A percentile compares a stretch with the other conserved stretches of the same genome.
Conservation (phyloP, 2,888 invertebrate species). For the Ryuthela nishihirai region DNA sequence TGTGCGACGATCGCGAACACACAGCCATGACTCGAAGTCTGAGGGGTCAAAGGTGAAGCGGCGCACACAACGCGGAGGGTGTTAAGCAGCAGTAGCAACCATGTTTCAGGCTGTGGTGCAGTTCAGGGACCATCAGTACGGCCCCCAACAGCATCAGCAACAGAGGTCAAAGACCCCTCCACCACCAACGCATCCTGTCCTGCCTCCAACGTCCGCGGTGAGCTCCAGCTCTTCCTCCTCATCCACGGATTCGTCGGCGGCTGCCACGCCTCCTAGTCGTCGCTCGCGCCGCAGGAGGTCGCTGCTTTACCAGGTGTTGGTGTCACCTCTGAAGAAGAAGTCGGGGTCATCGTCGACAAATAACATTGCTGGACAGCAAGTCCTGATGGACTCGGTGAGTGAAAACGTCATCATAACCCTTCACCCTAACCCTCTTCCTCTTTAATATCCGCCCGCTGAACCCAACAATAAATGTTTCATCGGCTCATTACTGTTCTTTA, state of each 20-base stretch:
- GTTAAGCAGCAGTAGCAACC: conserved; percentile 2
- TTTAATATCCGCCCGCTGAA: too few species aligned
- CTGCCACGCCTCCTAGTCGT: conserved; percentile 24
- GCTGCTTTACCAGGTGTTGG: conserved; percentile 32
- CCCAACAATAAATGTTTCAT: too few species aligned
- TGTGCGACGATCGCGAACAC: too few species aligned
- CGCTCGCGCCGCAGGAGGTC: conserved; percentile 26
- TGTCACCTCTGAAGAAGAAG: conserved; percentile 32
- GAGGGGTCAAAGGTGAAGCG: too few species aligned
- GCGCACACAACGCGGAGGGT: neutral
- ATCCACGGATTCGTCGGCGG: conserved; percentile 13
- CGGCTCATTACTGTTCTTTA: too few species aligned
- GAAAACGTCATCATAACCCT: too few species aligned
- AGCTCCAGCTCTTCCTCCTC: conserved; percentile 20
- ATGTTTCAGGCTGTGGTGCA: conserved; percentile 37
- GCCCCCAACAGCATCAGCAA: conserved; percentile 6
- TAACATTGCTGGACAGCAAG: too few species aligned
- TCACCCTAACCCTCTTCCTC: too few species aligned
- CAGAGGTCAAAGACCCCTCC: neutral
- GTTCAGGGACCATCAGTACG: conserved; percentile 15
- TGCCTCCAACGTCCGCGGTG: neutral
- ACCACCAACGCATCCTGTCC: conserved; percentile 14
- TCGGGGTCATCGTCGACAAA: conserved; percentile 27
- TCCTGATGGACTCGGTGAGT: too few species aligned
- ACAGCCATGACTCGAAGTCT: too few species aligned